phyloP scores from a whole-genome alignment of 2,888 invertebrate species.

The Tachina lurida region DNA sequence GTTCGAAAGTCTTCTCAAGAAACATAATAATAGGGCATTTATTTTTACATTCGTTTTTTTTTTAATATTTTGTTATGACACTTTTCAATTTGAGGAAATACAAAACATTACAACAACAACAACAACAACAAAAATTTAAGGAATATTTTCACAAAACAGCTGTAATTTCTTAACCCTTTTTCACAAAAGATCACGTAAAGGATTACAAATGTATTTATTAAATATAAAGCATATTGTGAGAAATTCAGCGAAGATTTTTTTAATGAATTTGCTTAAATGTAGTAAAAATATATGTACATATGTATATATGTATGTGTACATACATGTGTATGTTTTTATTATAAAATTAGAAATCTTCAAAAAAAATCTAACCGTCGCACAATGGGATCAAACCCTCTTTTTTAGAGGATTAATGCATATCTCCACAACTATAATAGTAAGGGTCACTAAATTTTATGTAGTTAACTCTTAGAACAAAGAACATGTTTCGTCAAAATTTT shows the following conservation, averaged over 20 bases:
- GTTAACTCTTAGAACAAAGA: too few relatives aligned
- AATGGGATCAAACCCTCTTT: too few relatives aligned
- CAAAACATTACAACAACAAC: neutral
- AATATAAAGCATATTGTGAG: neutral
- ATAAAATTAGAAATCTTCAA: too few relatives aligned
- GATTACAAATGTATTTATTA: slow-evolving; percentile 54
- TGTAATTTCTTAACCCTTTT: slow-evolving; percentile 17
- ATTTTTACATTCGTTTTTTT: neutral
- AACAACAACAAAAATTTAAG: neutral
- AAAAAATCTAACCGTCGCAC: too few relatives aligned
- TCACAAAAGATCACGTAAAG: slow-evolving; percentile 5
- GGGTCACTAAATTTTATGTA: too few relatives aligned
- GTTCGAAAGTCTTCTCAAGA: slow-evolving; percentile 22
- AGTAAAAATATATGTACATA: too few relatives aligned
- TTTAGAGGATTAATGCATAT: too few relatives aligned
- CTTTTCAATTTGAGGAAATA: neutral
- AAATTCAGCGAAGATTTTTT: neutral
- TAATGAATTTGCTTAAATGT: neutral
- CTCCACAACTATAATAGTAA: too few relatives aligned
- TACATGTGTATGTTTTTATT: too few relatives aligned
- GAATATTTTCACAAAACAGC: slow-evolving; percentile 12
- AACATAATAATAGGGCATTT: neutral
- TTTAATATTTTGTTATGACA: slow-evolving; percentile 27
- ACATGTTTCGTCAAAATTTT: too few relatives aligned
- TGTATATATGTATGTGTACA: neutral